Conservation (phyloP, 2,888 invertebrate genomes). For the Lycaena phlaeas region DNA sequence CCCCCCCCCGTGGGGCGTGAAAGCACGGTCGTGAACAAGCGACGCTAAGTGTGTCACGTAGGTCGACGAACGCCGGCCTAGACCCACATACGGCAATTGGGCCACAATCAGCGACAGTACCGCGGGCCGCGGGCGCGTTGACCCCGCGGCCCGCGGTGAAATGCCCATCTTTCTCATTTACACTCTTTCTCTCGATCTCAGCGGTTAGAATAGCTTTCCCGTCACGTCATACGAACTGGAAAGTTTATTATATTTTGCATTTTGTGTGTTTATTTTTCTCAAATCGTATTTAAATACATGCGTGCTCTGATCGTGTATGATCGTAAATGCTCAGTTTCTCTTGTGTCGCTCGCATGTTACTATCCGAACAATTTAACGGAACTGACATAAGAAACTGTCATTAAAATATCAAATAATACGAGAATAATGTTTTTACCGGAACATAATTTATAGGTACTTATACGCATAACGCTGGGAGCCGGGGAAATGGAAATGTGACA, state of each 20-base stretch:
- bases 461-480: slow-evolving; percentile 25
- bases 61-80: slow-evolving; percentile 74
- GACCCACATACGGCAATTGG: slow-evolving; percentile 71
- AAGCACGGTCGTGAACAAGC: slow-evolving; percentile 61
- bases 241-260: not conserved
- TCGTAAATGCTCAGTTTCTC: slow-evolving; percentile 46
- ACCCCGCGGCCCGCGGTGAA: slow-evolving; percentile 60
- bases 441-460: slow-evolving; percentile 18
- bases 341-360: slow-evolving; percentile 48
- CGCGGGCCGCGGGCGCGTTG: slow-evolving; percentile 65
- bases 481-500: slow-evolving; percentile 23
- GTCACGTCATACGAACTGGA: slow-evolving; percentile 11
- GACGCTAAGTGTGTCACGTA: slow-evolving; percentile 65
- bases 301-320: not conserved
- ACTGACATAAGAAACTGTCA: slow-evolving; percentile 60
- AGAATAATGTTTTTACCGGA: slow-evolving; percentile 24
- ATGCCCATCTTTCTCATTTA: slow-evolving; percentile 67
- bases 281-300: not conserved
- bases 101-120: slow-evolving; percentile 72
- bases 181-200: slow-evolving; percentile 65
- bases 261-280: no score
- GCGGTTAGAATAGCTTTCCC: slow-evolving; percentile 60
- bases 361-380: slow-evolving; percentile 62
- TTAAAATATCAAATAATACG: slow-evolving; percentile 53
- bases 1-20: slow-evolving; percentile 56